phyloP scores from a whole-genome alignment of 2,888 invertebrate species.

The Itoplectis maculator region DNA sequence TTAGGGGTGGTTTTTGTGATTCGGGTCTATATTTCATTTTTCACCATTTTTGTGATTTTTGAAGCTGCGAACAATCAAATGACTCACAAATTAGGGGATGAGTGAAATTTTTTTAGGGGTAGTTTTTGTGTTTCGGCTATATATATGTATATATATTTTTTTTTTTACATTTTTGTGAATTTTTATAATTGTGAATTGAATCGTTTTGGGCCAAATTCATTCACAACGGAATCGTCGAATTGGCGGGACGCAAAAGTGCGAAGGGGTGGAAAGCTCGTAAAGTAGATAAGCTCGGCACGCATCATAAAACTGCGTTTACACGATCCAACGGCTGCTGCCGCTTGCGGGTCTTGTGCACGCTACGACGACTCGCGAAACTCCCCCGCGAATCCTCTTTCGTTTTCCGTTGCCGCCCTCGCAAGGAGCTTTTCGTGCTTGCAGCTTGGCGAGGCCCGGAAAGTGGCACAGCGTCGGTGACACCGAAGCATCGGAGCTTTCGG shows the following conservation, averaged over 20 bases:
- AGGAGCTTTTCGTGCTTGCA: constrained; percentile 61
- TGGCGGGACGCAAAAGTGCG: not conserved
- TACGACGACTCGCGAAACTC: constrained; percentile 69
- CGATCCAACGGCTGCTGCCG: constrained; percentile 74
- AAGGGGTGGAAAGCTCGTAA: constrained; percentile 49
- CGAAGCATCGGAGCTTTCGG: constrained; percentile 2
- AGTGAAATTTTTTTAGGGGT: no score
- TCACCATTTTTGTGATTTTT: no score
- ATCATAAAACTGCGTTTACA: constrained; percentile 77
- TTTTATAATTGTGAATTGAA: not conserved
- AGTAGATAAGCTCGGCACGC: constrained; percentile 71
- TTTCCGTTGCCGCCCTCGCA: constrained; percentile 56
- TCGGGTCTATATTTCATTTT: no score
- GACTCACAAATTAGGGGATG: no score
- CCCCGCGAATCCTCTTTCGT: constrained; percentile 76
- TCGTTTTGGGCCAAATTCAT: not conserved
- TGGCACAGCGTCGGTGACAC: constrained; percentile 62
- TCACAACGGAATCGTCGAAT: not conserved
- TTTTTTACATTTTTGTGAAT: no score
- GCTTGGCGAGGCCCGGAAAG: constrained; percentile 67
- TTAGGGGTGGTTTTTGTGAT: no score
- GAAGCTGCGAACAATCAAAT: no score
- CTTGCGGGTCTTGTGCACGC: constrained; percentile 66
- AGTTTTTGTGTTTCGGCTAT: no score
- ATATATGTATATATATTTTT: no score